A percentile compares a stretch with the other conserved stretches of the same genome.
phyloP scores from a whole-genome alignment of 2,113 vertebrate species.

The Anthoscopus minutus region DNA sequence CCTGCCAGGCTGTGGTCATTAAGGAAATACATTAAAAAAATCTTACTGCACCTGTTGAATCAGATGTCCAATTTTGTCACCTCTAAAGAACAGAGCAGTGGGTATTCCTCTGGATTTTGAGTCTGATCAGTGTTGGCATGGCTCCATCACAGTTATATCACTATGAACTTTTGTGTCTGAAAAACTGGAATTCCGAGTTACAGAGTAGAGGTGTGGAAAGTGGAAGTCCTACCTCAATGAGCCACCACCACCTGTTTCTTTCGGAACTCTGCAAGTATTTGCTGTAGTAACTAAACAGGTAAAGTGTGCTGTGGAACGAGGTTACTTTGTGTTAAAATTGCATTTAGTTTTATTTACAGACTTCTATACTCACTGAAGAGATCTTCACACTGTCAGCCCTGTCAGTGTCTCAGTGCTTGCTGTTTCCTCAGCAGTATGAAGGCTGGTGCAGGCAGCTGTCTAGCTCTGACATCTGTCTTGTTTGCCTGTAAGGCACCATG shows the following conservation, averaged over 20 bases:
- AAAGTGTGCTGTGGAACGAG: not conserved
- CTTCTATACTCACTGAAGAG: not conserved
- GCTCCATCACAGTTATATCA: rapidly evolving
- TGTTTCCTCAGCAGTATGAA: not conserved
- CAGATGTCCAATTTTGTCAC: not conserved
- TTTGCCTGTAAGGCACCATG: not conserved
- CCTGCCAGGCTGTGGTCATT: not conserved
- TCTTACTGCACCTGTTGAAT: not conserved
- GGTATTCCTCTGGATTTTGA: not conserved
- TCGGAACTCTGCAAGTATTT: not conserved
- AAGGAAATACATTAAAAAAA: not conserved
- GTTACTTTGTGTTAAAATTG: not conserved
- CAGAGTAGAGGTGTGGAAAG: no score
- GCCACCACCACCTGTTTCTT: not conserved
- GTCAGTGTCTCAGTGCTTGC: not conserved
- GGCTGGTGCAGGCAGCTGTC: not conserved
- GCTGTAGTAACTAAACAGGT: not conserved
- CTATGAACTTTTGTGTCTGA: not conserved
- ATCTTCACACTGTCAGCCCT: rapidly evolving
- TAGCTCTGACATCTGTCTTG: not conserved
- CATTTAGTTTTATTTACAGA: not conserved
- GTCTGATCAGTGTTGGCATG: not conserved
- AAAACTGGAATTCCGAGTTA: not conserved
- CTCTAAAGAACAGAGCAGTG: not conserved
- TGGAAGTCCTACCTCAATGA: not conserved